phyloP scores from a whole-genome alignment of 1,140 invertebrate genomes.

The Brachionus angularis region DNA sequence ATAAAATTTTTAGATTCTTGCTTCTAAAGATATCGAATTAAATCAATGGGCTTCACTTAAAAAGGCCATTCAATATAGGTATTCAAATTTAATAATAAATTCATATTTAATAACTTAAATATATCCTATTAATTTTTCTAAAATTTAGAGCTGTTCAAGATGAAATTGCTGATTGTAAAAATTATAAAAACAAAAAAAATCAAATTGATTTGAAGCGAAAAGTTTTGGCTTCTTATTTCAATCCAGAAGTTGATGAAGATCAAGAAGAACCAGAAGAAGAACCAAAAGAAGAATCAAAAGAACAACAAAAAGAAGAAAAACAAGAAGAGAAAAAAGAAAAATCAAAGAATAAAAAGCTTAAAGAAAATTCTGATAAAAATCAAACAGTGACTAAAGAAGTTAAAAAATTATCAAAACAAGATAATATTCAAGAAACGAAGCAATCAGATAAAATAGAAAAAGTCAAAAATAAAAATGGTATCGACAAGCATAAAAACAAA shows the following conservation, averaged over 20 bases:
- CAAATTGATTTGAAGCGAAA: conserved; percentile 23
- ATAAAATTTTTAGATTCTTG: conserved; percentile 69
- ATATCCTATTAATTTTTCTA: conserved; percentile 15
- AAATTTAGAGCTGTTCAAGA: conserved; percentile 13
- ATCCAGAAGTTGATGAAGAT: not conserved
- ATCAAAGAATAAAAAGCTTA: conserved; percentile 24
- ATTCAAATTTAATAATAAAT: conserved; percentile 21
- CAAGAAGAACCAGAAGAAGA: conserved; percentile 45
- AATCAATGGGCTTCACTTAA: conserved; percentile 91
- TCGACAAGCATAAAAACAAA: too few relatives aligned
- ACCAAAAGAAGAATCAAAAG: conserved; percentile 46
- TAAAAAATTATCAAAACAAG: too few relatives aligned
- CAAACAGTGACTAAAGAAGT: not conserved
- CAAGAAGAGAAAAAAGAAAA: conserved; percentile 42
- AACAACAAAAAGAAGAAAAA: conserved; percentile 44
- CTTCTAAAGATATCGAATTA: conserved; percentile 82
- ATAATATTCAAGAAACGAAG: not conserved
- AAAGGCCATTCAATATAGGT: conserved; percentile 72
- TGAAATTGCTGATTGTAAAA: conserved; percentile 23
- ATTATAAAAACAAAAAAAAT: conserved; percentile 27
- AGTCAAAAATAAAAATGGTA: conserved; percentile 44
- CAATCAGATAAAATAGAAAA: conserved; percentile 41
- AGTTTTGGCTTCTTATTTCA: conserved; percentile 17
- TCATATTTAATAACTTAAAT: not conserved
- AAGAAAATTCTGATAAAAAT: not conserved